Conservation (phyloP, 2,113 vertebrate species). For the Ophiodon elongatus region DNA sequence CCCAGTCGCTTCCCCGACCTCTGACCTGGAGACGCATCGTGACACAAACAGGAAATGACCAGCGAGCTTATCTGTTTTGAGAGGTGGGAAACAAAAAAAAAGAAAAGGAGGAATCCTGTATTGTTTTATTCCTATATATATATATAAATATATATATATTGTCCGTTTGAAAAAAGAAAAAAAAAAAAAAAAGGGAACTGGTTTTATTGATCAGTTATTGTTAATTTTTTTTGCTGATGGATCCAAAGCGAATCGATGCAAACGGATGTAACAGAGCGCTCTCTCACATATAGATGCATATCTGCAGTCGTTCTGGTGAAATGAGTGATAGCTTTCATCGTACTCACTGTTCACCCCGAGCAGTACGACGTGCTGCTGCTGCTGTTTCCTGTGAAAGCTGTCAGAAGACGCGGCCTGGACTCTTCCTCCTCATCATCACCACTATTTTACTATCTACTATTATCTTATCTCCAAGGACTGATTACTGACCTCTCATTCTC, state of each 20-base stretch:
- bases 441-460: conserved; percentile 34
- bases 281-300: conserved; percentile 27
- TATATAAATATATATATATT: conserved; percentile 26
- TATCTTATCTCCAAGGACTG: conserved; percentile 37
- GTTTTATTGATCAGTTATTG: conserved; percentile 33
- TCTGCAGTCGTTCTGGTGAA: conserved; percentile 44
- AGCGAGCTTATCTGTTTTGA: conserved; percentile 17
- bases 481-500: conserved; percentile 34
- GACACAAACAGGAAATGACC: conserved; percentile 46
- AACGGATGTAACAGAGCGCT: conserved; percentile 52
- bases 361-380: conserved; percentile 57
- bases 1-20: conserved; percentile 97
- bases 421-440: neutral
- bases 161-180: conserved; percentile 22
- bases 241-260: conserved; percentile 72
- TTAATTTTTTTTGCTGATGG: conserved; percentile 56
- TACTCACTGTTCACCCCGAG: no score
- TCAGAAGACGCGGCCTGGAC: conserved; percentile 34
- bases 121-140: conserved; percentile 53
- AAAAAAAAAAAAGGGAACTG: conserved; percentile 5
- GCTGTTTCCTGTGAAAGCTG: conserved; percentile 50
- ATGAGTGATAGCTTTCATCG: conserved; percentile 53
- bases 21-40: conserved; percentile 71
- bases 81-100: neutral
- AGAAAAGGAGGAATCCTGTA: conserved; percentile 26